phyloP scores from a whole-genome alignment of 2,888 invertebrate species.

The Diadromus collaris region DNA sequence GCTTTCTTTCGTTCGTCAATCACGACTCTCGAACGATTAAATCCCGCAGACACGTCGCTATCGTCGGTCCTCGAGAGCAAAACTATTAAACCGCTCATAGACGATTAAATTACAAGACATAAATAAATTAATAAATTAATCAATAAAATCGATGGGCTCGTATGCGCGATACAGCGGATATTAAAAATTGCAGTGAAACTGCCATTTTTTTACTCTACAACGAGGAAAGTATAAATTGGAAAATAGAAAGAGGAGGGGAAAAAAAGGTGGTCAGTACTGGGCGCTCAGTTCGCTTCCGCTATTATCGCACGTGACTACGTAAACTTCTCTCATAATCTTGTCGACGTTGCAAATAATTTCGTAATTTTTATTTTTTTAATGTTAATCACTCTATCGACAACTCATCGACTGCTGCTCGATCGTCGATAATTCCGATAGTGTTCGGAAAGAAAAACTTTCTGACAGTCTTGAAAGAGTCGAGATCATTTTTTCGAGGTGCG shows the following conservation, averaged over 20 bases:
- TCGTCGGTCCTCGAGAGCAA: background rate
- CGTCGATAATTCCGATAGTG: background rate
- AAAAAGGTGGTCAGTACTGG: background rate
- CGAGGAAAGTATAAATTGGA: background rate
- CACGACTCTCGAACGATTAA: slow-evolving; percentile 19
- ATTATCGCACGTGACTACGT: background rate
- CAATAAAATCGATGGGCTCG: background rate
- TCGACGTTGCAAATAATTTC: background rate
- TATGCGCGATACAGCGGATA: background rate
- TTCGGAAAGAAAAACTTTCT: background rate
- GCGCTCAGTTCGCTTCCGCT: background rate
- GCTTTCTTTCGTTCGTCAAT: slow-evolving; percentile 61
- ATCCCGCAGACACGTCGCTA: background rate
- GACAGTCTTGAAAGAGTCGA: background rate
- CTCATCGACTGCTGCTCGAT: background rate
- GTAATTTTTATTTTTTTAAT: background rate
- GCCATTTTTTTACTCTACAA: background rate
- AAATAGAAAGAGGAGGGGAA: background rate
- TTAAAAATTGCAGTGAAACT: background rate
- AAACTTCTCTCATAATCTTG: background rate
- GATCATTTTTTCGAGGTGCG: background rate
- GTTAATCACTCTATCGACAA: background rate
- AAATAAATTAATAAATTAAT: background rate
- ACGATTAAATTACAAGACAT: background rate
- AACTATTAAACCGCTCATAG: background rate